Evolutionary conservation across 2,797 vertebrate genomes (phyloP), one percentile per base, ranked within the genome.

Genomic region (Xiphorhynchus erythropygius): DNA sequence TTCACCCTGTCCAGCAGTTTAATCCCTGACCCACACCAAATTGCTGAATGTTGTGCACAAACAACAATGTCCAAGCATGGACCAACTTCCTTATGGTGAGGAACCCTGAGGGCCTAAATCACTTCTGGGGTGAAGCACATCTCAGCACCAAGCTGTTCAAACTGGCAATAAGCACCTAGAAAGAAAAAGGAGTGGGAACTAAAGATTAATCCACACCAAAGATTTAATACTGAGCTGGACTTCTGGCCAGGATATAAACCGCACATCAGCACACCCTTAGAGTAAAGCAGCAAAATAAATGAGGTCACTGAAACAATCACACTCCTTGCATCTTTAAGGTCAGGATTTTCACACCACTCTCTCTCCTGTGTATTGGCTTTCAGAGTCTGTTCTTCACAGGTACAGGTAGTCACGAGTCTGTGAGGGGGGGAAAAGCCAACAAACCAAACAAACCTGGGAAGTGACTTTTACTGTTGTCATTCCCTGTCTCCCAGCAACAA

Each of bases 401-500:
- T 95, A 95, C 90, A 95, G 69, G 41, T 27, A 88, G 87, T 73
- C n/a, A 32, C 59, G 69, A 92, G 75, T 46, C 81, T 70, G 70
- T 5, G 5, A 92, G 37, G 6, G 63, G 4, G 24, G 32, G 13
- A 2, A 18, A 63, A 18, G 3, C 47, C 52, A 64, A 33, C 42
- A 74, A 70, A 90, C 39, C 11, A 3, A 79, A 37, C 60, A 90
- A 55, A 65, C 3, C 59, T 39, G 64, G 53, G 71, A 90, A 81
- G 30, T 85, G 82, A 89, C 69, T 95, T 93, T 55, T 87, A 19
- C 55, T 1, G 0, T 47, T 95, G 83, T 90, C 77, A 73, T 84
- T 84, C 80, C 46, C 76, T 77, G 93, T 95, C 83, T 94, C 96
- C 88, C 91, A 93, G 94, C 95, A 95, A 95, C 95, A 87, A 59